Base-by-base conservation (phyloP, 1,140 invertebrate genomes). In the Teleopsis dalmanni region DNA sequence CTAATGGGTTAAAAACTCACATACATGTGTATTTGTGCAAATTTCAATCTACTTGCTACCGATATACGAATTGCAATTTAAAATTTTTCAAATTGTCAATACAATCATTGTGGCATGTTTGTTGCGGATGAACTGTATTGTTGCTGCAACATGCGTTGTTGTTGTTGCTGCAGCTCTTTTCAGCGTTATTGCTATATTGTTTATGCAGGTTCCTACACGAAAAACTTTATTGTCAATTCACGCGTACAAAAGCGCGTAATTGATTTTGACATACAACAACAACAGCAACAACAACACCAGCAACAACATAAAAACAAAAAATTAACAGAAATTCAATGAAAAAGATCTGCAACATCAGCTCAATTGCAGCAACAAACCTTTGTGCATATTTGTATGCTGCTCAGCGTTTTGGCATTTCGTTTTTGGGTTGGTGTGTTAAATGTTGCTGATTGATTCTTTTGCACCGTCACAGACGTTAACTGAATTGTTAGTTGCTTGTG, bases 181-280 rank as follows among this genome's bases (percentile, higher is more conserved):
- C 29, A 14, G 25, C 13, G 14, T 25, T 27, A 21, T 33, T 18
- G 22, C 21, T 44, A 13, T 9, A n/a, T 0, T 22, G 11, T 18
- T 19, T n/a, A 22, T 34, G 31, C 22, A 13, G 31, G 19, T 9
- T 31, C 29, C 22, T 36, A 33, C 37, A 37, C 31, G 45, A 29
- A 47, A 42, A 25, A 47, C 19, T 45, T 45, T 38, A 25, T 26
- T 56, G 54, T 56, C 54, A 56, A 53, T 51, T 54, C 52, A 41
- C 51, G 36, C 48, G 36, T 53, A 44, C 46, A 31, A 56, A 51
- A 51, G 33, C 40, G 36, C 31, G 52, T 57, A 60, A 62, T 62
- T 60, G 58, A 45, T 59, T 62, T 51, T 55, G 59, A 60, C 59
- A 46, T 46, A 35, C 40, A 37, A 25, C 22, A 23, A 42, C 44